Conservation (phyloP, 2,888 invertebrate genomes). For the Callyntrura guangdongensis region DNA sequence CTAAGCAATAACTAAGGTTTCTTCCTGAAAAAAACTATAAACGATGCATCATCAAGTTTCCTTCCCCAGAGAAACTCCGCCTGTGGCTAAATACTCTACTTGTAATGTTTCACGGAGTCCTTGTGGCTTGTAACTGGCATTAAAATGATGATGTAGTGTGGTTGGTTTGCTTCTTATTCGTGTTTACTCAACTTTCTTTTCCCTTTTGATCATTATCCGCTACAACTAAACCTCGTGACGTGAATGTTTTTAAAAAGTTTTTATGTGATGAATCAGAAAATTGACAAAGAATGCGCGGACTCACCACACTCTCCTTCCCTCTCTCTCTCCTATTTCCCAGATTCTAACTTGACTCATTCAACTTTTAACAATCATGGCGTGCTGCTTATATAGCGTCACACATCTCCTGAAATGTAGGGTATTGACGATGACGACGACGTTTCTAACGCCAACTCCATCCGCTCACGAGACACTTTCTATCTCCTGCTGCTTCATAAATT, state of each 20-base stretch:
- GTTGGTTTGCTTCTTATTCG: constrained; percentile 6
- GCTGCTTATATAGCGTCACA: constrained; percentile 33
- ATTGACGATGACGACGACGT: constrained; percentile 10
- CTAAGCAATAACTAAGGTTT: not conserved
- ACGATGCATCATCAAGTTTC: not conserved
- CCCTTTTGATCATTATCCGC: constrained; percentile 43
- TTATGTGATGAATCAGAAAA: constrained; percentile 45
- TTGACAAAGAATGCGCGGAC: constrained; percentile 33
- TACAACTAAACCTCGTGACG: constrained; percentile 28
- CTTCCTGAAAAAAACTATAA: not conserved
- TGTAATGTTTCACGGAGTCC: constrained; percentile 15
- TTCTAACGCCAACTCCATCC: not conserved
- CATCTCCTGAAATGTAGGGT: not conserved
- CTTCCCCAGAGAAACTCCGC: no score
- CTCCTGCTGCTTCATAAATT: not conserved
- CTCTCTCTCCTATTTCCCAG: not conserved
- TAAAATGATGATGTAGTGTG: not conserved
- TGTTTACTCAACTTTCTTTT: constrained; percentile 27
- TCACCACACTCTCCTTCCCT: no score
- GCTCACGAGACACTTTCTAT: not conserved
- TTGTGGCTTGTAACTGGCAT: constrained; percentile 15
- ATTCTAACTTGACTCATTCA: constrained; percentile 23
- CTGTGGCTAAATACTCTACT: not conserved
- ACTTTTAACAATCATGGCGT: not conserved
- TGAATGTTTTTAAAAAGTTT: not conserved